These are phyloP conservation scores for Colletes collaris DNA, from an alignment of 2,888 invertebrate genomes.

Conservation along the genomic window DNA sequence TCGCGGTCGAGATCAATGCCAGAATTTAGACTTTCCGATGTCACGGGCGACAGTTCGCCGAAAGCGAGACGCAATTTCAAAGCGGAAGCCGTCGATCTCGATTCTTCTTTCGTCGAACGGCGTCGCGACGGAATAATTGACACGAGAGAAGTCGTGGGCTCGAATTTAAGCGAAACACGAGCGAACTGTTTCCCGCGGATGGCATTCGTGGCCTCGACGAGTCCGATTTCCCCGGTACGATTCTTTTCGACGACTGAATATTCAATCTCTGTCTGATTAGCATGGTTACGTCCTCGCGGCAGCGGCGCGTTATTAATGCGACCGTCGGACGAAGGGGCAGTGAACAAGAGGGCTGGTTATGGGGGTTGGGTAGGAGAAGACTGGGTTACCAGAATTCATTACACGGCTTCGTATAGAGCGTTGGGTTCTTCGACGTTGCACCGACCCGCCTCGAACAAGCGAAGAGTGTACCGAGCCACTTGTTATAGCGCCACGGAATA, in stretches of 20 bases:
- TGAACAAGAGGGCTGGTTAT: not conserved
- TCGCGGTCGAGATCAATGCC: too few relatives aligned
- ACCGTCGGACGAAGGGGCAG: not conserved
- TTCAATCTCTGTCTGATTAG: conserved; percentile 45
- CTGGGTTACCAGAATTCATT: conserved; percentile 47
- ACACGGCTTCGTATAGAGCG: conserved; percentile 30
- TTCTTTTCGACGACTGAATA: conserved; percentile 46
- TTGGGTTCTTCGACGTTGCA: conserved; percentile 39
- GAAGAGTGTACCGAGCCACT: conserved; percentile 48
- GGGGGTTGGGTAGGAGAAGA: conserved; percentile 13
- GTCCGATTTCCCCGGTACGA: not conserved
- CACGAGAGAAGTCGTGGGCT: not conserved
- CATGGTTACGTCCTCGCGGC: not conserved
- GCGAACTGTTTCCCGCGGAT: not conserved
- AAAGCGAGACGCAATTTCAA: too few relatives aligned
- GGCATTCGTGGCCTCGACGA: not conserved
- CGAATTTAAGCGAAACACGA: not conserved
- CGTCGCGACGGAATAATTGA: conserved; percentile 27
- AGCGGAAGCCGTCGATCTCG: not conserved
- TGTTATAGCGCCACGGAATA: conserved; percentile 47
- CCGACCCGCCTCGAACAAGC: conserved; percentile 33
- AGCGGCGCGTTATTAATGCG: conserved; percentile 37
- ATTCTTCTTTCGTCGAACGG: not conserved
- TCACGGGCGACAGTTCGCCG: too few relatives aligned
- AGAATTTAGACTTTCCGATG: too few relatives aligned